A percentile compares a stretch with the other conserved stretches of the same genome.
Conservation (phyloP, 92 coral and sea anemone genomes). For the Epizoanthus ramosus region DNA sequence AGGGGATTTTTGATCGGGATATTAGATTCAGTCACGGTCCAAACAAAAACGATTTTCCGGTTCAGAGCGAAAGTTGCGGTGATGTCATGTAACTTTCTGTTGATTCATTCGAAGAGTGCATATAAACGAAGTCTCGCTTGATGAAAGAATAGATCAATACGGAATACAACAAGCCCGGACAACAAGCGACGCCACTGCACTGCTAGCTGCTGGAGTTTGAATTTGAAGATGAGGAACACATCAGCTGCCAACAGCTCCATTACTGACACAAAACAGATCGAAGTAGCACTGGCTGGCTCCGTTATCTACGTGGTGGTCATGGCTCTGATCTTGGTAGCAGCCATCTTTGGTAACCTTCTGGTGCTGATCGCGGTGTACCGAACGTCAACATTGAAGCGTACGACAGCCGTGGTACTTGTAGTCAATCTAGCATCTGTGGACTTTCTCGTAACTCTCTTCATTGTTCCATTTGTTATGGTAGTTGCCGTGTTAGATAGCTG, state of each 20-base stretch:
- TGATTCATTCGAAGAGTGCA: neutral
- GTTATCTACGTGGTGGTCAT: slow-evolving; percentile 57
- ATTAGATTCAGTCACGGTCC: too few species aligned
- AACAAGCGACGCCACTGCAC: neutral
- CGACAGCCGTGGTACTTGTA: slow-evolving; percentile 81
- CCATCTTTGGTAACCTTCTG: slow-evolving; percentile 78
- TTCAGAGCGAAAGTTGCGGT: neutral
- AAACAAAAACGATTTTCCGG: neutral
- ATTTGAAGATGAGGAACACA: neutral
- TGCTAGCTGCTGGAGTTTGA: neutral
- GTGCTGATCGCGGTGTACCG: slow-evolving; percentile 80
- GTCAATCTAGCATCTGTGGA: slow-evolving; percentile 90
- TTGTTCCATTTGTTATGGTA: slow-evolving; percentile 88
- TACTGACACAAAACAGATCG: neutral
- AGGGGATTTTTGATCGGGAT: too few species aligned
- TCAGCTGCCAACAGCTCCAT: neutral
- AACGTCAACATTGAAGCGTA: slow-evolving; percentile 69
- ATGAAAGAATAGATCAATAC: neutral
- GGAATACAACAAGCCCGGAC: neutral
- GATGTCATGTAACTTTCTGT: neutral
- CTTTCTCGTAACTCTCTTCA: slow-evolving; percentile 68
- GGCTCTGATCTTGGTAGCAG: slow-evolving; percentile 64
- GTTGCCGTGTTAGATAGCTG: slow-evolving; percentile 76
- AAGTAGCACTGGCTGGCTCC: slow-evolving; percentile 3
- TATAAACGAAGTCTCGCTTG: neutral